Evolutionary conservation across 2,797 vertebrate genomes (phyloP).

Genomic region (Xenopus petersii): DNA sequence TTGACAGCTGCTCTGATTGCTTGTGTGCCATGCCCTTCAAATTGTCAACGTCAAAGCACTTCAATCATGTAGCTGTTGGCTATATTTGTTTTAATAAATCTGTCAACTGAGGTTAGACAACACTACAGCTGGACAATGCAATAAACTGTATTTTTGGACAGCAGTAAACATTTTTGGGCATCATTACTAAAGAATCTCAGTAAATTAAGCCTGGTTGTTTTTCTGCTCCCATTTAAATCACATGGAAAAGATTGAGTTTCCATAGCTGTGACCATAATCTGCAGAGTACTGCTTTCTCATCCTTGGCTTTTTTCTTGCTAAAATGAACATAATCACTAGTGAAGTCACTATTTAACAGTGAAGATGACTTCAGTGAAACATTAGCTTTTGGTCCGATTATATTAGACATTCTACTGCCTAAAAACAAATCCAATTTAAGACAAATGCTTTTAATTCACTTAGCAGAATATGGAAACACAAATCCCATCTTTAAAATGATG

Average conservation of each 20-base stretch:
- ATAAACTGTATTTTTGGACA: slow-evolving; percentile 58
- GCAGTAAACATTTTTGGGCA: slow-evolving; percentile 48
- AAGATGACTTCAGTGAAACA: slow-evolving; percentile 7
- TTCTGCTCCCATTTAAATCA: slow-evolving; percentile 48
- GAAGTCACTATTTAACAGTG: background rate
- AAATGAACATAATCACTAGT: background rate
- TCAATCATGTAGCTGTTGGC: slow-evolving; percentile 47
- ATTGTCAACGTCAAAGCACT: slow-evolving; percentile 36
- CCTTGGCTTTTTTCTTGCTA: slow-evolving; percentile 48
- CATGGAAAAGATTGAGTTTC: slow-evolving; percentile 49
- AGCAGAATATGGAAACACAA: no score
- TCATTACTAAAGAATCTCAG: slow-evolving; percentile 54
- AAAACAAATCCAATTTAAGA: background rate
- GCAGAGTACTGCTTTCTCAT: slow-evolving; percentile 38
- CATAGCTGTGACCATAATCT: slow-evolving; percentile 41
- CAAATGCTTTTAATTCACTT: background rate
- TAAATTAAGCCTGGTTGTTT: slow-evolving; percentile 53
- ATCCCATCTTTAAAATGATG: no score
- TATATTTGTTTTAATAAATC: slow-evolving; percentile 53
- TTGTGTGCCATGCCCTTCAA: slow-evolving; percentile 49
- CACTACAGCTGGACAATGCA: slow-evolving; percentile 50
- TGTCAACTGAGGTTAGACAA: slow-evolving; percentile 50
- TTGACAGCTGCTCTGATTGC: slow-evolving; percentile 41
- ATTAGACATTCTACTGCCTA: background rate
- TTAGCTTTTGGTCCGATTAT: background rate